These are phyloP conservation scores for Todiramphus saurophagus DNA, from an alignment of 2,113 vertebrate genomes.

Conservation along the genomic window DNA sequence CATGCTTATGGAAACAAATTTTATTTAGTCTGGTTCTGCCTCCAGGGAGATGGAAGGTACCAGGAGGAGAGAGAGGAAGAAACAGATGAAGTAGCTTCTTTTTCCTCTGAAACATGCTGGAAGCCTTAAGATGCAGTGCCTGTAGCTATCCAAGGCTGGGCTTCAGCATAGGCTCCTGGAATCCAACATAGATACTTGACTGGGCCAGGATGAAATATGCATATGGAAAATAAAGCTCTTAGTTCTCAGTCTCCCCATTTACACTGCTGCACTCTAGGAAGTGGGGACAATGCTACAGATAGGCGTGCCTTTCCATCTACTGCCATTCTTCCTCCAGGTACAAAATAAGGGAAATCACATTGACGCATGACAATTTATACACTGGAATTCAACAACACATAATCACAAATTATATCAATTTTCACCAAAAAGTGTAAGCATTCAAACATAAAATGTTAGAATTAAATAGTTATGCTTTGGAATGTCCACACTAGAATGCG, in stretches of 20 bases:
- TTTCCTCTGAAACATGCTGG: background rate
- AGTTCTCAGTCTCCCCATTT: background rate
- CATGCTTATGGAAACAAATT: background rate
- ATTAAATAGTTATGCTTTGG: background rate
- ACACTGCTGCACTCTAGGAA: background rate
- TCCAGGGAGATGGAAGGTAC: background rate
- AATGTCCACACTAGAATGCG: background rate
- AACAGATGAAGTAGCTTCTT: background rate
- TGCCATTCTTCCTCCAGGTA: background rate
- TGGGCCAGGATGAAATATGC: background rate
- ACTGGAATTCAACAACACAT: background rate
- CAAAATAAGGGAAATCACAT: background rate
- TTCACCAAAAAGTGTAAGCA: background rate
- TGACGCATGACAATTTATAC: background rate
- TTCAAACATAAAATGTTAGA: background rate
- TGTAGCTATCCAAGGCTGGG: background rate
- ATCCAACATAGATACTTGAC: background rate
- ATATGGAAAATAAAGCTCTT: background rate
- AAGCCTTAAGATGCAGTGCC: background rate
- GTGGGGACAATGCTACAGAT: background rate
- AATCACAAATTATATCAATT: background rate
- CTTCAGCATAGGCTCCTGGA: background rate
- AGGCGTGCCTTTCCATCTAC: background rate
- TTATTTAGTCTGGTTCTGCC: background rate
- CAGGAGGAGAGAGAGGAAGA: background rate